Base-by-base conservation (phyloP, 2,113 vertebrate species). In the Engraulis encrasicolus region DNA sequence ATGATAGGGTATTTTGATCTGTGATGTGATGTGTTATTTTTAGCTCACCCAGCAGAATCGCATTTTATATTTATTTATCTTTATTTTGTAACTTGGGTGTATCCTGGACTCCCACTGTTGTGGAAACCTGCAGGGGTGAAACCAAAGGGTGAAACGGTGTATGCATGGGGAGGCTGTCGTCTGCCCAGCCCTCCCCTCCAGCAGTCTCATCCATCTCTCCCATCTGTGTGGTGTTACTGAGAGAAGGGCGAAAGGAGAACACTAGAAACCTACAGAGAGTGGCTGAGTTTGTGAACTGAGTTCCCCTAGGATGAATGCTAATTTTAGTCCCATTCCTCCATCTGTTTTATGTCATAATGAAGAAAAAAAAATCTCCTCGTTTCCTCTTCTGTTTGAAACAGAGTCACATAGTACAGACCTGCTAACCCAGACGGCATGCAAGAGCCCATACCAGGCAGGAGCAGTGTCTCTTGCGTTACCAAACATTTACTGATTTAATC, bases 341-440 rank as follows among this genome's bases (percentile, higher is more conserved):
- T 66, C 58, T 34, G 61, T 71, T 71, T 18, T 34, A 27, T 71
- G 27, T 71, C 61, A 71, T 71, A 71, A 71, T 71, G 61, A 27
- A 27, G 27, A 31, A 34, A 71, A 71, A n/a, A 71, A 61, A 23
- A 20, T n/a, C 23, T 11, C 23, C 58, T 66, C 7, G n/a, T 66
- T 66, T 66, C 58, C 58, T 27, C 23, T 23, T 23, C 27, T 31
- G 14, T 27, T 34, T 71, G 27, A 45, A 45, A 45, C 9, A 9
- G 40, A 45, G 4, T 45, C 40, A 45, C 9, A 45, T 5, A 45
- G 40, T 45, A 45, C 40, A 45, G 40, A 9, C 40, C 40, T 45
- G 40, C 40, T 45, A 45, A 45, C 40, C 3, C 9, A 9, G 40
- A 45, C 3, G 40, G 40, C 9, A 45, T 45, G 40, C 40, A 45